phyloP scores from a whole-genome alignment of 2,888 invertebrate genomes.

The Calameuta pallipes region DNA sequence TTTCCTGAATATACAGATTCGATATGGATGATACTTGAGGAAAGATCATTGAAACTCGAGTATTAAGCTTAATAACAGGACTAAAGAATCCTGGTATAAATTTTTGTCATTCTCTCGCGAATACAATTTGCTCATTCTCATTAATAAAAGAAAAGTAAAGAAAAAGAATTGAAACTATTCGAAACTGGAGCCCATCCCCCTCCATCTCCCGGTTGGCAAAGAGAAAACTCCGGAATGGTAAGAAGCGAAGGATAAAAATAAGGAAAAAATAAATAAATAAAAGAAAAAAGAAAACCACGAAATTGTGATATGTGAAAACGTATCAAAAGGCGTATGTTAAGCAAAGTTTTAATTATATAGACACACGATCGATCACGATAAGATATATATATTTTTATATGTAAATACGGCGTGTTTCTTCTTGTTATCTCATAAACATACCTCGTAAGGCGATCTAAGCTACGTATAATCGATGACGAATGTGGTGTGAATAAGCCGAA shows the following conservation, averaged over 20 bases:
- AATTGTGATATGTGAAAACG: conserved; percentile 12
- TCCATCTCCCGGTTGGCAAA: not conserved
- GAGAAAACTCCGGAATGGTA: not conserved
- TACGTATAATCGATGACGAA: no score
- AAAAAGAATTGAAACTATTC: no score
- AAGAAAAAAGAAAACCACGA: not conserved
- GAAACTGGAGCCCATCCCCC: not conserved
- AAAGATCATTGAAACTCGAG: no score
- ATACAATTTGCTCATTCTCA: no score
- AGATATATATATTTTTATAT: conserved; percentile 62
- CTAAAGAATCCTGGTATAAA: no score
- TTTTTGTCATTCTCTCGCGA: no score
- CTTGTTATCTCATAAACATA: conserved; percentile 56
- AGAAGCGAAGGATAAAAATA: not conserved
- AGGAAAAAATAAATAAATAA: not conserved
- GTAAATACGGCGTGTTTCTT: conserved; percentile 60
- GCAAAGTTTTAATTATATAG: conserved; percentile 28
- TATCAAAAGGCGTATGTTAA: conserved; percentile 12
- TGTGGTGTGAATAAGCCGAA: no score
- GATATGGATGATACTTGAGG: no score
- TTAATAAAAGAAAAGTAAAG: no score
- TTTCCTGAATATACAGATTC: no score
- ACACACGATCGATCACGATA: conserved; percentile 48
- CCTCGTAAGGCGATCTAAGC: not conserved
- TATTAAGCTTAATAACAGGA: no score